Percentiles rank a stretch among this genome's conserved stretches.
phyloP scores from a whole-genome alignment of 2,888 invertebrate genomes.

The Desoria tigrina region DNA sequence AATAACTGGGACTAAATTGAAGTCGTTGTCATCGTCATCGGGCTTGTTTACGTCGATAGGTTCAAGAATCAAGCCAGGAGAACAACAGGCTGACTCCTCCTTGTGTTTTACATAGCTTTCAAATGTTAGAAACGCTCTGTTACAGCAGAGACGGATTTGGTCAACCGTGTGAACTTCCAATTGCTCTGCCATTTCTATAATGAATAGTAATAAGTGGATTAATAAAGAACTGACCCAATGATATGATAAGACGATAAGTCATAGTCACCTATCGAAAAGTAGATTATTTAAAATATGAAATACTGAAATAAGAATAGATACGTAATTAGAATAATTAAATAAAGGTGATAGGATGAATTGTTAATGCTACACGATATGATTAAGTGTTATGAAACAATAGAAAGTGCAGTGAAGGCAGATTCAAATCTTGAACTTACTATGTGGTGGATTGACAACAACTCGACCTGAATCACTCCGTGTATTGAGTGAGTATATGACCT shows the following conservation, averaged over 20 bases:
- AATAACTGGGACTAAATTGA: neutral
- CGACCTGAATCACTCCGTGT: constrained; percentile 17
- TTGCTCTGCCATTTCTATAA: neutral
- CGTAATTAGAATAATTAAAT: too few species aligned
- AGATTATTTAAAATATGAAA: too few species aligned
- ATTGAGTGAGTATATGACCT: constrained; percentile 21
- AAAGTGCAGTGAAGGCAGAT: too few species aligned
- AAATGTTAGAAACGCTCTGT: constrained; percentile 17
- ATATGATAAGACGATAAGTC: neutral
- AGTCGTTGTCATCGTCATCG: neutral
- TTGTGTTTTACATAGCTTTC: constrained; percentile 19
- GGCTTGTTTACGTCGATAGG: neutral
- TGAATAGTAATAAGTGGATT: too few species aligned
- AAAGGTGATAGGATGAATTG: too few species aligned
- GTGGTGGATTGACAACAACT: constrained; percentile 33
- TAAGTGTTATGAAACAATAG: too few species aligned
- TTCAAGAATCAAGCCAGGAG: neutral
- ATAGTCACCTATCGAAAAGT: neutral
- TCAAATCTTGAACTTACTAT: constrained; percentile 14
- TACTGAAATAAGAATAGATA: too few species aligned
- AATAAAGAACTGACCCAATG: too few species aligned
- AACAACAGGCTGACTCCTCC: neutral
- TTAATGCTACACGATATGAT: too few species aligned
- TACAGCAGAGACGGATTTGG: constrained; percentile 20
- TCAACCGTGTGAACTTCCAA: constrained; percentile 1